phyloP scores from a whole-genome alignment of 2,113 vertebrate species.

The Boulengeromyrus knoepffleri region DNA sequence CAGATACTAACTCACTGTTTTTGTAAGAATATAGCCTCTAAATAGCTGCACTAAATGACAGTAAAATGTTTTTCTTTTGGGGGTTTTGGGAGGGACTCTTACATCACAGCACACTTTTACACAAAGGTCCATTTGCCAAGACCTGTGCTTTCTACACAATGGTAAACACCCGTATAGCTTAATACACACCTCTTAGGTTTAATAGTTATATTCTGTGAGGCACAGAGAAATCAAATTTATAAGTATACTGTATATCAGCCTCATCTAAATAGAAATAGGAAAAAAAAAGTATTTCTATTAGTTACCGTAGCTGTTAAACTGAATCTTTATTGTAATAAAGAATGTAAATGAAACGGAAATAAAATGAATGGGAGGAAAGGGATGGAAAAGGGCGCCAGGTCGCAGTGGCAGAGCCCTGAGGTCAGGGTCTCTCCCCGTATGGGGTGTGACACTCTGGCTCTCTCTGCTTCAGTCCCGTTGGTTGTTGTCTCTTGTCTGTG shows the following conservation, averaged over 20 bases:
- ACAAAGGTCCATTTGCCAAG: background rate
- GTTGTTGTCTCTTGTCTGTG: background rate
- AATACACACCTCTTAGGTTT: background rate
- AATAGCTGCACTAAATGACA: background rate
- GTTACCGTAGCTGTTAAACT: background rate
- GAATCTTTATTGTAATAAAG: background rate
- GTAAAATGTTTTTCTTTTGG: background rate
- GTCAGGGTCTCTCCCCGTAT: background rate
- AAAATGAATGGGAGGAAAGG: background rate
- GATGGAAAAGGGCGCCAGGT: background rate
- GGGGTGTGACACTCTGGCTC: background rate
- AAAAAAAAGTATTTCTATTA: background rate
- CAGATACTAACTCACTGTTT: background rate
- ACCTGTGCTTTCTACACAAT: background rate
- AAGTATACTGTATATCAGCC: background rate
- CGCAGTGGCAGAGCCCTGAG: background rate
- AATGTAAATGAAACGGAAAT: background rate
- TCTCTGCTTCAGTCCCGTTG: background rate
- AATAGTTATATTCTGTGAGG: background rate
- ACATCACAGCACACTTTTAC: background rate
- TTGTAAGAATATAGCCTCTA: background rate
- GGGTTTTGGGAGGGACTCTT: background rate
- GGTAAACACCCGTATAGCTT: background rate
- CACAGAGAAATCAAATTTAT: background rate
- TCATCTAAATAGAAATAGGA: background rate